A percentile compares a stretch with the other conserved stretches of the same genome.
Evolutionary conservation across 2,888 invertebrate genomes (phyloP).

Genomic region (Anodontia alba): DNA sequence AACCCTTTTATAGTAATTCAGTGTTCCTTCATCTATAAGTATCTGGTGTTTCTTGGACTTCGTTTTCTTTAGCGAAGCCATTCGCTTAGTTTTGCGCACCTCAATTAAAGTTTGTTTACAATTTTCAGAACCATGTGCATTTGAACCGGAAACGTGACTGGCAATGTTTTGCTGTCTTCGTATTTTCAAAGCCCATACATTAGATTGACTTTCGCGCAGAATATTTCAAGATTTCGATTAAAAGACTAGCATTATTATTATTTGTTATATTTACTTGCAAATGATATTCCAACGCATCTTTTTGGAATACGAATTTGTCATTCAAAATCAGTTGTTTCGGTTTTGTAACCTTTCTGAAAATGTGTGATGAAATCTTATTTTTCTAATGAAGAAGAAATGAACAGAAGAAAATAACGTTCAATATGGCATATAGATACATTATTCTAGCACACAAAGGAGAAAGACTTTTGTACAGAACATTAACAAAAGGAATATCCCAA

Average conservation of each 20-base stretch:
- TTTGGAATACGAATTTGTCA: not conserved
- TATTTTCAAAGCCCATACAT: too few species aligned
- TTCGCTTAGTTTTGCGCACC: not conserved
- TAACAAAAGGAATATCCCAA: constrained; percentile 40
- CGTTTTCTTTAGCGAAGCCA: not conserved
- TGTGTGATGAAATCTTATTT: not conserved
- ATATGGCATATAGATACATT: constrained; percentile 65
- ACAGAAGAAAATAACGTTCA: not conserved
- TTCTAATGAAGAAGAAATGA: not conserved
- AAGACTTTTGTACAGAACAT: constrained; percentile 56
- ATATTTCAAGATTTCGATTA: too few species aligned
- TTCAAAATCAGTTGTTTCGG: not conserved
- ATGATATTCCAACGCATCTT: too few species aligned
- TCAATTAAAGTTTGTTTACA: too few species aligned
- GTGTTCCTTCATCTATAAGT: constrained; percentile 54
- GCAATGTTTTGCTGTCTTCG: too few species aligned
- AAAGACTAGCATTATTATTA: too few species aligned
- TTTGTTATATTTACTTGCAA: too few species aligned
- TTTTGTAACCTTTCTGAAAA: constrained; percentile 2
- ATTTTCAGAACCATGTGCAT: not conserved
- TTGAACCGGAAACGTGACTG: not conserved
- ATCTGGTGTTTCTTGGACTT: not conserved
- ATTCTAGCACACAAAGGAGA: constrained; percentile 61
- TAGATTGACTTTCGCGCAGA: too few species aligned
- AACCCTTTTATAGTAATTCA: constrained; percentile 77